Evolutionary conservation across 64 coral and sea anemone genomes (phyloP).

Genomic region (Acropora tenuis): DNA sequence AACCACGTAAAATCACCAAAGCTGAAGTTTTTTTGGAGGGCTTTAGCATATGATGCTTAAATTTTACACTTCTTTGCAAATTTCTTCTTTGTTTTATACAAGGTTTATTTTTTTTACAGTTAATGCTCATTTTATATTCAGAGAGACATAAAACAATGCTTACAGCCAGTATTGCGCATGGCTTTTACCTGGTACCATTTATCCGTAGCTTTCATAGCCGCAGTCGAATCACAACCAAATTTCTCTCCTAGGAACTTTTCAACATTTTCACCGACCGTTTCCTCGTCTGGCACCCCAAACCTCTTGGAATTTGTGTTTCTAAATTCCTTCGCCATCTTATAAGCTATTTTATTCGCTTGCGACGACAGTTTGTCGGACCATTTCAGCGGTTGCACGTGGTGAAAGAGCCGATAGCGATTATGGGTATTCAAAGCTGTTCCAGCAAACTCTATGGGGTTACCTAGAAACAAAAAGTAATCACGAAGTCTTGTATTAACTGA

Average conservation of each 20-base stretch:
- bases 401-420: conserved; percentile 80
- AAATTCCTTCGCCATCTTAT: conserved; percentile 47
- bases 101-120: too few species aligned
- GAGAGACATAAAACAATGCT: background rate
- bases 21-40: too few species aligned
- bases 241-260: conserved; percentile 72
- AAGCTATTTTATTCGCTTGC: conserved; percentile 76
- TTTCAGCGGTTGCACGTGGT: conserved; percentile 66
- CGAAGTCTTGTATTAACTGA: background rate
- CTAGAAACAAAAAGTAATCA: background rate
- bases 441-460: conserved; percentile 44
- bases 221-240: conserved; percentile 69
- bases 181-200: conserved; percentile 65
- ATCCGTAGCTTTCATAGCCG: conserved; percentile 62
- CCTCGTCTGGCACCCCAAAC: conserved; percentile 41
- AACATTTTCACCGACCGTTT: conserved; percentile 78
- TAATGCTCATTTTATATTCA: too few species aligned
- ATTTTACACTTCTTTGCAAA: too few species aligned
- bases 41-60: too few species aligned
- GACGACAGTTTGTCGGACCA: conserved; percentile 79
- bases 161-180: background rate
- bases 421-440: conserved; percentile 60
- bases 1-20: too few species aligned
- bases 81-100: too few species aligned
- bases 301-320: conserved; percentile 34